A percentile compares a stretch with the other conserved stretches of the same genome.
These are phyloP conservation scores for Aldabrachelys gigantea DNA, from an alignment of 2,113 vertebrate species.

Conservation along the genomic window DNA sequence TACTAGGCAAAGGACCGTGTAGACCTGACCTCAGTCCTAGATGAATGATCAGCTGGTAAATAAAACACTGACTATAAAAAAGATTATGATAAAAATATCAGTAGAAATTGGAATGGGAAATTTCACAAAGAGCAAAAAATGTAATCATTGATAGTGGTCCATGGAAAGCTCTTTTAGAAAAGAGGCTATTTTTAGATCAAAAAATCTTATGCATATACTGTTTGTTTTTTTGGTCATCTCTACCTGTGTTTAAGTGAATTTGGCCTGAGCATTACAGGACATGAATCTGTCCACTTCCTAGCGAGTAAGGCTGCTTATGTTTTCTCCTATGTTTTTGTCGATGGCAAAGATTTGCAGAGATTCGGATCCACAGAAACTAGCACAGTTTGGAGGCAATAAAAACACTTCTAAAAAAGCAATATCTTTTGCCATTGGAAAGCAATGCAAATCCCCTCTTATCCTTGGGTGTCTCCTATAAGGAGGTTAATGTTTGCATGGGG, in stretches of 20 bases:
- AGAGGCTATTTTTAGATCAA: neutral
- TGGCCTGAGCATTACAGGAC: neutral
- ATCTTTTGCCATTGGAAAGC: neutral
- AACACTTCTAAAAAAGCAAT: neutral
- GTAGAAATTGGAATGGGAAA: neutral
- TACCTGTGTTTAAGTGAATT: neutral
- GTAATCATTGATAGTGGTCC: neutral
- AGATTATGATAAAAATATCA: rapidly evolving
- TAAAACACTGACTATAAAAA: neutral
- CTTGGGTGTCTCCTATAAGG: neutral
- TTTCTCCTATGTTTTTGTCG: slow-evolving; percentile 14
- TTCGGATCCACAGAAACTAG: neutral
- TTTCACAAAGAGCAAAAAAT: neutral
- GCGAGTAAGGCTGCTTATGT: slow-evolving; percentile 4
- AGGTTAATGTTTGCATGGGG: neutral
- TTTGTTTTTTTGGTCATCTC: neutral
- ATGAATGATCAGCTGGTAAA: neutral
- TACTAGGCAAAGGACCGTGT: neutral
- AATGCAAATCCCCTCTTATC: neutral
- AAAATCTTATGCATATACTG: neutral
- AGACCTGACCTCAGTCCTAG: neutral
- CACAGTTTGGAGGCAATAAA: neutral
- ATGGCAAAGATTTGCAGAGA: slow-evolving; percentile 2
- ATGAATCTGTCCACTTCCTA: neutral
- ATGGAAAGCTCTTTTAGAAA: neutral